Evolutionary conservation across 2,888 invertebrate genomes (phyloP).

Genomic region (Mactromeris polynyma): DNA sequence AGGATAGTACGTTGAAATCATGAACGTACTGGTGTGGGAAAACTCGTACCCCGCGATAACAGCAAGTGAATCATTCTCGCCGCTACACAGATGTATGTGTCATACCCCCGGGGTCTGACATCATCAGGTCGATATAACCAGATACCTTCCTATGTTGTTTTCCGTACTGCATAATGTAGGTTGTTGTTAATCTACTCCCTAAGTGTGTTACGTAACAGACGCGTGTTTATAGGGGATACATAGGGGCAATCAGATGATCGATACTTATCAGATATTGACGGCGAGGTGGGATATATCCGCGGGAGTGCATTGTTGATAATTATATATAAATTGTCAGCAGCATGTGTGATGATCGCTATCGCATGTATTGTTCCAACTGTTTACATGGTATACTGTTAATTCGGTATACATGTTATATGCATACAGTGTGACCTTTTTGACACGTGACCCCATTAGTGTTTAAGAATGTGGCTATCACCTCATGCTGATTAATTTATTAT

Average conservation of each 20-base stretch:
- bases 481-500: too few relatives aligned
- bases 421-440: too few relatives aligned
- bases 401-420: too few relatives aligned
- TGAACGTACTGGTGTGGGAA: too few relatives aligned
- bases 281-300: neutral
- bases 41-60: too few relatives aligned
- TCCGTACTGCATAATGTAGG: neutral
- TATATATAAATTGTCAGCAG: neutral
- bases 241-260: neutral
- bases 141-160: neutral
- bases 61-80: neutral
- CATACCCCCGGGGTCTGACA: neutral
- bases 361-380: too few relatives aligned
- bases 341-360: neutral
- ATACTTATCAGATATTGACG: neutral
- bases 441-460: too few relatives aligned
- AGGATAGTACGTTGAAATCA: too few relatives aligned
- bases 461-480: too few relatives aligned
- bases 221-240: neutral
- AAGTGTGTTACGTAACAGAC: neutral
- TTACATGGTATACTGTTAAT: too few relatives aligned
- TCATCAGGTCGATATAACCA: neutral
- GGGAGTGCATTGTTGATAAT: neutral
- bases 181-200: neutral
- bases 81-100: neutral